Conservation (phyloP, 2,888 invertebrate genomes). For the Dynastes maya region DNA sequence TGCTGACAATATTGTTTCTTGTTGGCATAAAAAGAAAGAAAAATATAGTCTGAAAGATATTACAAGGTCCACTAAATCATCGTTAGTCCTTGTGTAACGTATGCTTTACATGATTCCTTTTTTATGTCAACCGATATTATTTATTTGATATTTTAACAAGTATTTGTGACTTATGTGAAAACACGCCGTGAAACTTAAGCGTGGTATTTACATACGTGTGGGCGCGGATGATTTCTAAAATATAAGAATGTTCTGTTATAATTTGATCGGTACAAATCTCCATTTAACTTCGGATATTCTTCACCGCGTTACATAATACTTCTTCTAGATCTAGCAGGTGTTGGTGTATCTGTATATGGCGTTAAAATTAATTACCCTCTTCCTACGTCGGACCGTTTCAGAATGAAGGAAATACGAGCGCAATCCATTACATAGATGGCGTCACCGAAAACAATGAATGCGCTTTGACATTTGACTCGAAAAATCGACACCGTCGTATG, state of each 20-base stretch:
- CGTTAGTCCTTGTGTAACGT: no score
- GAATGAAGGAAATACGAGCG: constrained; percentile 20
- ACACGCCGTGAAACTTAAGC: not conserved
- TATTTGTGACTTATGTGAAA: constrained; percentile 4
- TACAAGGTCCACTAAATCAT: no score
- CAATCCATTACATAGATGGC: constrained; percentile 33
- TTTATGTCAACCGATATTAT: no score
- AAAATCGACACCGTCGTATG: constrained; percentile 18
- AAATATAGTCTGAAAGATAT: no score
- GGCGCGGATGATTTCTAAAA: not conserved
- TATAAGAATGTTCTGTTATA: constrained; percentile 14
- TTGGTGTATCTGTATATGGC: constrained; percentile 31
- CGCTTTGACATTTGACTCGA: constrained; percentile 38
- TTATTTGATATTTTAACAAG: no score
- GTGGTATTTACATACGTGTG: constrained; percentile 7
- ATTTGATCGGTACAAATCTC: constrained; percentile 29
- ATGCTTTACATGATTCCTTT: no score
- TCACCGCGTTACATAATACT: constrained; percentile 18
- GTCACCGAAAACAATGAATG: constrained; percentile 39
- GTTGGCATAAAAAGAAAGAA: no score
- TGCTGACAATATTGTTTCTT: no score
- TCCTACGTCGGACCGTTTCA: constrained; percentile 21
- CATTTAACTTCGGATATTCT: constrained; percentile 4
- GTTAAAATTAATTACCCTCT: constrained; percentile 32
- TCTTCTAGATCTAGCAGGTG: constrained; percentile 18